Base-by-base conservation (phyloP, 1,140 invertebrate species). In the Nomia melanderi region DNA sequence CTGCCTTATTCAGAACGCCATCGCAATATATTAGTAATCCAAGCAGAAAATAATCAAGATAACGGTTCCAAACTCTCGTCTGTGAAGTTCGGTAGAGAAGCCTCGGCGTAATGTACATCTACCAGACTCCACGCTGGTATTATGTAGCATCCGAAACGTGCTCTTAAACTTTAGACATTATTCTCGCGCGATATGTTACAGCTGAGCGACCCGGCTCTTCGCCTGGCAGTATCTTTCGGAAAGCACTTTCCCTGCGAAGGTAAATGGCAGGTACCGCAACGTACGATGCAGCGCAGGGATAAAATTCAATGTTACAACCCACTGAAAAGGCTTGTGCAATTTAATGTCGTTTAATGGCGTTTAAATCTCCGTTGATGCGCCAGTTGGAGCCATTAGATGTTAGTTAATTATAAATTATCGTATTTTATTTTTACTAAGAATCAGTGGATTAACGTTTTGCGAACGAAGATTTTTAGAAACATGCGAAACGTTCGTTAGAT, bases 271-370 rank as follows among this genome's bases (percentile, higher is more conserved):
- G 17, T 36, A n/a, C 23, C 8, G 31, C 23, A 29, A 25, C 47
- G 17, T 47, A 41, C 44, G 31, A 62, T 53, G 12, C 31, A 36
- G 17, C 25, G 2, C 4, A 29, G 7, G 12, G 53, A 77, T 50
- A 53, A 71, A 80, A 82, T 79, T 79, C 50, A 81, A 79, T 69
- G 77, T 54, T 75, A 79, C 33, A 33, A 27, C n/a, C 20, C 41
- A 44, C 17, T 29, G 50, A 44, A 12, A 33, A 50, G 67, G 56
- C 27, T 50, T 14, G 25, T 7, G 47, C 64, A 44, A 67, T n/a
- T n/a, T n/a, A n/a, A n/a, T n/a, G n/a, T n/a, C n/a, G n/a, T n/a
- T n/a, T n/a, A n/a, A n/a, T n/a, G n/a, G n/a, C n/a, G n/a, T n/a
- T n/a, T n/a, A n/a, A n/a, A n/a, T n/a, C n/a, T n/a, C n/a, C n/a